These are phyloP conservation scores for Cephus pulcher DNA, from an alignment of 2,888 invertebrate genomes.

Conservation along the genomic window DNA sequence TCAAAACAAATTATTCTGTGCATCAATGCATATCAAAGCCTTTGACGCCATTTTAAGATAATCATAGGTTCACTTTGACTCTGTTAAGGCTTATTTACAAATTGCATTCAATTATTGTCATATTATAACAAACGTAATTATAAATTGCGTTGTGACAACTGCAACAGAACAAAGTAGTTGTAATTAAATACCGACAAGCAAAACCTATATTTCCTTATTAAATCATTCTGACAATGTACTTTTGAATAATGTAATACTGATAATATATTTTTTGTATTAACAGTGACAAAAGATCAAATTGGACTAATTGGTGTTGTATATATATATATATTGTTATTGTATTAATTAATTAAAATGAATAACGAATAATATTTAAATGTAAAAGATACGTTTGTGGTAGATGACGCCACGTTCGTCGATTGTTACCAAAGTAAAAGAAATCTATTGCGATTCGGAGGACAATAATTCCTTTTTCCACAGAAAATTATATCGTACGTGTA, in stretches of 20 bases:
- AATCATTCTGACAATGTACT: background rate
- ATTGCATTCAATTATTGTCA: background rate
- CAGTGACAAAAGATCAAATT: background rate
- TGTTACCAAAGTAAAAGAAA: slow-evolving; percentile 15
- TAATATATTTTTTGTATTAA: background rate
- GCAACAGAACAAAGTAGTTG: background rate
- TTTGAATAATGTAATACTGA: background rate
- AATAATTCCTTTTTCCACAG: background rate
- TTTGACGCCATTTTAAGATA: background rate
- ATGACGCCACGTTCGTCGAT: slow-evolving; percentile 16
- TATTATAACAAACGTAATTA: background rate
- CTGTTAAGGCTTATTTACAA: background rate
- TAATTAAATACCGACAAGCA: background rate
- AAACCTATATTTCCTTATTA: background rate
- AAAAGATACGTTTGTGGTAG: background rate
- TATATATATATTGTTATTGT: background rate
- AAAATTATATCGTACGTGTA: background rate
- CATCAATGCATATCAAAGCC: background rate
- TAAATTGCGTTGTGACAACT: background rate
- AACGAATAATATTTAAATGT: background rate
- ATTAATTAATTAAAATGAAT: background rate
- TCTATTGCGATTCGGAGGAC: slow-evolving; percentile 11
- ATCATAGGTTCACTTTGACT: background rate
- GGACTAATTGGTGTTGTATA: background rate
- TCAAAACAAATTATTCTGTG: background rate